These are phyloP conservation scores for Phalacrocorax pelagicus DNA, from an alignment of 2,113 vertebrate genomes.

Conservation along the genomic window DNA sequence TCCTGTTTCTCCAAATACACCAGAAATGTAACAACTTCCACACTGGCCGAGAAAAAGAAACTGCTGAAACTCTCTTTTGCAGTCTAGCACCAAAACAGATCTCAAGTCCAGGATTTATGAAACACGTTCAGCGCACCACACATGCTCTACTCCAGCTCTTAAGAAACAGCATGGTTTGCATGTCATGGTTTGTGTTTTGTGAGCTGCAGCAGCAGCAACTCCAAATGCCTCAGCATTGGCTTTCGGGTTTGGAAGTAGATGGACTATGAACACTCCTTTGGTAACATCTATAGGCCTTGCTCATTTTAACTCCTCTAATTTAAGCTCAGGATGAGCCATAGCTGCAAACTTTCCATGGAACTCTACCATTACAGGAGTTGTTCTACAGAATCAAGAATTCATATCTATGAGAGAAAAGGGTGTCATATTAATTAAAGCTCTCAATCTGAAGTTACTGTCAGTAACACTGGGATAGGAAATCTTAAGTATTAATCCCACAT, in stretches of 20 bases:
- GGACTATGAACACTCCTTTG: background rate
- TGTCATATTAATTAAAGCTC: background rate
- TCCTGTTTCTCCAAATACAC: background rate
- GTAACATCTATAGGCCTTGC: background rate
- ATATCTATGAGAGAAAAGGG: background rate
- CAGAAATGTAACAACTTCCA: background rate
- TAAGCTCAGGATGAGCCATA: background rate
- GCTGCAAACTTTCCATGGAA: background rate
- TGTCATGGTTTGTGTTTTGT: background rate
- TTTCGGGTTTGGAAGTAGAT: background rate
- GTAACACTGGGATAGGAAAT: background rate
- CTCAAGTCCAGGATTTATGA: background rate
- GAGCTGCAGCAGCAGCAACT: background rate
- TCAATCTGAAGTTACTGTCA: background rate
- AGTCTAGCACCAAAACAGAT: background rate
- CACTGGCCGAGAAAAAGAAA: background rate
- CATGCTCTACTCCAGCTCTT: background rate
- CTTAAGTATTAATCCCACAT: background rate
- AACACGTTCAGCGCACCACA: background rate
- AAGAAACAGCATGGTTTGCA: background rate
- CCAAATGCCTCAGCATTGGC: background rate
- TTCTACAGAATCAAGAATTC: background rate
- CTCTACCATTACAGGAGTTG: background rate
- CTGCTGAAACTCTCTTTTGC: background rate
- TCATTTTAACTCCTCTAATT: background rate